Base-by-base conservation (phyloP, 2,888 invertebrate species). In the Drosophila ustulata region DNA sequence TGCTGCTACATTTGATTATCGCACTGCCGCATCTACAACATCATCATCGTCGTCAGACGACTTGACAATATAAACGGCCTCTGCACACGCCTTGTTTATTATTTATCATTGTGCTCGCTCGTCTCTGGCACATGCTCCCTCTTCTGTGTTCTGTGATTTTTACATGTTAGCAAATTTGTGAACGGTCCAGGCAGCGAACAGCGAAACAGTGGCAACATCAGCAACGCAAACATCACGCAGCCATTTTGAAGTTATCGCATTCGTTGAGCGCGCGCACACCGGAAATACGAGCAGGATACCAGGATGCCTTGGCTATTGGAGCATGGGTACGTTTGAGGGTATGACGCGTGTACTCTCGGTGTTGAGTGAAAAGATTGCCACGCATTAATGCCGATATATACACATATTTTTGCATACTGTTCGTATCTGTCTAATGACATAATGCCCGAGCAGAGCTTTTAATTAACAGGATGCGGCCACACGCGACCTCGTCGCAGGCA, bases 31-130 rank as follows among this genome's bases (percentile, higher is more conserved):
- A 84, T 75, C 70, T 70, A 62, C 64, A 77, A 66, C 74, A 50
- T 73, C 64, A 73, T 69, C 74, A 58, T n/a, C 37, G 5, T n/a
- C 9, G 46, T 41, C 65, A 61, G 66, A 18, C 18, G 18, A 18
- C 78, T 69, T 77, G 30, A 84, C 86, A 90, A 83, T 91, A 90
- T 90, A 90, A 90, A 91, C 89, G 85, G 88, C 88, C 80, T 85
- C 80, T 85, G 90, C 91, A 91, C 91, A 91, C 92, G 91, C 92
- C 91, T 86, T 86, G 59, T 66, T 77, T 66, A 90, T 89, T 89
- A 88, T 86, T 83, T 83, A 78, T 89, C 73, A 77, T 83, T 77
- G 71, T 79, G 63, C 41, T 62, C 41, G 3, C 9, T 13, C 2
- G 6, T 1, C 34, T 7, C 47, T 26, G 23, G 43, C 4, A 25